phyloP scores from a whole-genome alignment of 2,797 vertebrate genomes.

The Pampus argenteus region DNA sequence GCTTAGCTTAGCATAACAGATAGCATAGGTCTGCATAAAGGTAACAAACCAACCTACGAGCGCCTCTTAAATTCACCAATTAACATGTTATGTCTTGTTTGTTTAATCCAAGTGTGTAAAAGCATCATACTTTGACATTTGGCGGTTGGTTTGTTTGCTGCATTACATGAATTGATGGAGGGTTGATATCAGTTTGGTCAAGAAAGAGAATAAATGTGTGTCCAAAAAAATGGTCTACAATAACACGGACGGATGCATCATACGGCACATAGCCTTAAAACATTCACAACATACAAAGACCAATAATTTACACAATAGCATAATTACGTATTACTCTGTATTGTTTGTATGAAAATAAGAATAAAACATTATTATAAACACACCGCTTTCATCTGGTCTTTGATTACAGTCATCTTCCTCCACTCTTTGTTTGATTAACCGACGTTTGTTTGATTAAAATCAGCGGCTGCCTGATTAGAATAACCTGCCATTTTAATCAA shows the following conservation, averaged over 20 bases:
- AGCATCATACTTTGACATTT: neutral
- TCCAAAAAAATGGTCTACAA: no score
- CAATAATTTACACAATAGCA: neutral
- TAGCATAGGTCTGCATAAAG: no score
- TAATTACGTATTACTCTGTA: conserved; percentile 27
- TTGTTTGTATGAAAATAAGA: conserved; percentile 47
- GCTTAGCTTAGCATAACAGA: no score
- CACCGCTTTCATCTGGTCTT: conserved; percentile 47
- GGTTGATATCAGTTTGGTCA: neutral
- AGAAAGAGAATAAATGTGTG: no score
- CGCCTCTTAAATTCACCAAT: no score
- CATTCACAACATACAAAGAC: neutral
- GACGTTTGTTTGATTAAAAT: conserved; percentile 72
- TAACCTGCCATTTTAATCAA: conserved; percentile 71
- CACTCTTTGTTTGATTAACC: conserved; percentile 63
- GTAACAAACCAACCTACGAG: no score
- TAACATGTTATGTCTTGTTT: no score
- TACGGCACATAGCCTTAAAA: neutral
- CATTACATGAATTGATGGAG: neutral
- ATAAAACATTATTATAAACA: conserved; percentile 14
- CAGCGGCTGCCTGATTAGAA: conserved; percentile 69
- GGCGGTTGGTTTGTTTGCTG: neutral
- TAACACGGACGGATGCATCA: neutral
- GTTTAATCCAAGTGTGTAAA: no score
- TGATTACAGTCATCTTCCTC: conserved; percentile 60